Evolutionary conservation across 2,113 vertebrate genomes (phyloP).

Genomic region (Sylvietta virens): DNA sequence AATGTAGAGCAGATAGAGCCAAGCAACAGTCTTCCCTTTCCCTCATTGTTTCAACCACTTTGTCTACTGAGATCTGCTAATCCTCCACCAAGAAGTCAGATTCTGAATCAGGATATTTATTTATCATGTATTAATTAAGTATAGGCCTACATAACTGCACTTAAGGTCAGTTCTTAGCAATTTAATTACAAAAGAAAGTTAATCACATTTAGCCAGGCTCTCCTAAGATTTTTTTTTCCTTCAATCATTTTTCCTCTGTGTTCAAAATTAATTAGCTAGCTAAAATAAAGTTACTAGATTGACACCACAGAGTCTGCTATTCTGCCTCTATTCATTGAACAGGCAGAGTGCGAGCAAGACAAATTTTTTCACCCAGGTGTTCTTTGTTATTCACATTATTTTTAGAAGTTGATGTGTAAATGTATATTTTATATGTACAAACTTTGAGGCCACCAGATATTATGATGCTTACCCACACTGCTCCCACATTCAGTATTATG

Average conservation of each 20-base stretch:
- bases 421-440: not conserved
- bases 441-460: not conserved
- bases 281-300: not conserved
- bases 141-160: constrained; percentile 48
- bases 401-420: not conserved
- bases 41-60: not conserved
- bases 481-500: not conserved
- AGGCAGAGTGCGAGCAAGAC: not conserved
- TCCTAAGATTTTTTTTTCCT: not conserved
- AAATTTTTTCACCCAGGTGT: not conserved
- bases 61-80: not conserved
- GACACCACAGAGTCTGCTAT: not conserved
- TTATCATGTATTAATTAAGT: constrained; percentile 57
- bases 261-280: constrained; percentile 5
- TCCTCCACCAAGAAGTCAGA: not conserved
- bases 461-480: not conserved
- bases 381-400: not conserved
- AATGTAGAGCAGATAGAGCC: not conserved
- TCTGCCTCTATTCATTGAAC: not conserved
- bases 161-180: constrained; percentile 49
- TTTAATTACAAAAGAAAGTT: constrained; percentile 65
- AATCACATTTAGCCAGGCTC: constrained; percentile 31
- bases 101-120: constrained; percentile 20
- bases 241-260: not conserved
- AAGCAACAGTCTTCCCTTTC: not conserved